Conservation (phyloP, 2,888 invertebrate species). For the Sarcophaga variegata region DNA sequence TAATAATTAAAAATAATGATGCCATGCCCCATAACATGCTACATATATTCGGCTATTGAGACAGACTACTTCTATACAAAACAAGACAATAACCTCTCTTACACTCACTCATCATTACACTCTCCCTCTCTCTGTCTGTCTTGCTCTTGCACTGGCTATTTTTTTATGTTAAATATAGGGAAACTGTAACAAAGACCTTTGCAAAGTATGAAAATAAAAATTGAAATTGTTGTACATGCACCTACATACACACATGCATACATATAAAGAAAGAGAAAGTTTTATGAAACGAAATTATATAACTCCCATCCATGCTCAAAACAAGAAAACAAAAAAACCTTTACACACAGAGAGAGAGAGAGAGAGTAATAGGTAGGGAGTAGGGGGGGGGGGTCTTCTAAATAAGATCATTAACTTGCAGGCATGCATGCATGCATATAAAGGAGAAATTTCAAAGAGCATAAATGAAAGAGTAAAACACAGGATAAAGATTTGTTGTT, state of each 20-base stretch:
- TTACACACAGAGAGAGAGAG: not conserved
- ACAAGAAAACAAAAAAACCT: not conserved
- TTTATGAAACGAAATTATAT: slow-evolving; percentile 50
- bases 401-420: no score
- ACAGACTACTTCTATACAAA: not conserved
- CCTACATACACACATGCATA: not conserved
- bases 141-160: no score
- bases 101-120: not conserved
- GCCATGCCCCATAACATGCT: not conserved
- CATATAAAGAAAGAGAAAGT: slow-evolving; percentile 59
- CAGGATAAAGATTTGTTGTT: no score
- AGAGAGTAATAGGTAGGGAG: not conserved
- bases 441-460: no score
- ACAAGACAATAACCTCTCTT: not conserved
- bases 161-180: slow-evolving; percentile 9
- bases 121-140: no score
- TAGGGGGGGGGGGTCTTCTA: no score
- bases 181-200: slow-evolving; percentile 53
- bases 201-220: not conserved
- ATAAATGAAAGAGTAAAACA: no score
- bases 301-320: slow-evolving; percentile 18
- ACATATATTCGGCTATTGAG: not conserved
- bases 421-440: no score
- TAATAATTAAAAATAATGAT: not conserved
- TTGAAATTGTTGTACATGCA: not conserved